Evolutionary conservation across 1,140 invertebrate genomes (phyloP).

Genomic region (Leptopilina boulardi): DNA sequence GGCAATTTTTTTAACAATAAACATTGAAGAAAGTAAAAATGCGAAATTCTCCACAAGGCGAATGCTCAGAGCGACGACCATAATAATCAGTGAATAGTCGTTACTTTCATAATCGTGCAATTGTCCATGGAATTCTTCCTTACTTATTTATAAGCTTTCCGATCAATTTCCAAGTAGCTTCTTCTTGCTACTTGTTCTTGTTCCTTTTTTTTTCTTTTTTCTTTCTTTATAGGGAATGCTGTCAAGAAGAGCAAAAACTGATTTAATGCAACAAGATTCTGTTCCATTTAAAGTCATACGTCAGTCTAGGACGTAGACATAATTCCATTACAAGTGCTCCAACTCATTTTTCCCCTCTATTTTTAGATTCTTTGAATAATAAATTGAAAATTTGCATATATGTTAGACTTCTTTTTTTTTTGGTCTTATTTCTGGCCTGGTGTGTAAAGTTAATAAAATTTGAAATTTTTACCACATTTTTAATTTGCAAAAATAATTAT

Average conservation of each 20-base stretch:
- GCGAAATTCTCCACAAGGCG: constrained; percentile 18
- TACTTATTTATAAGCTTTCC: constrained; percentile 14
- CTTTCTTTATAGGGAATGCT: neutral
- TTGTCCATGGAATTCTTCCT: constrained; percentile 28
- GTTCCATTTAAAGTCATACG: neutral
- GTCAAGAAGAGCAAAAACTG: neutral
- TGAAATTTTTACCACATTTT: too few relatives aligned
- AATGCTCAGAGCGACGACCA: constrained; percentile 13
- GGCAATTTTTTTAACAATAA: neutral
- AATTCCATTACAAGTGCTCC: neutral
- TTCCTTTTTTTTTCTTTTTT: too few relatives aligned
- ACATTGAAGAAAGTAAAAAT: constrained; percentile 21
- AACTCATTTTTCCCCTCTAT: neutral
- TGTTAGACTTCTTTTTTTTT: neutral
- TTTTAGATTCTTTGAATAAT: neutral
- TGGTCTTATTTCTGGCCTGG: too few relatives aligned
- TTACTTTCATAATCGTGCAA: constrained; percentile 31
- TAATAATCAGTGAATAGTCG: constrained; percentile 18
- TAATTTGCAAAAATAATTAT: too few relatives aligned
- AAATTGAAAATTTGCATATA: neutral
- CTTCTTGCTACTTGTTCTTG: constrained; percentile 1
- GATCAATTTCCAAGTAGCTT: constrained; percentile 5
- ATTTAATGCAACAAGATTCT: constrained; percentile 2
- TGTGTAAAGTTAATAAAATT: too few relatives aligned
- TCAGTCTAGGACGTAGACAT: neutral